Conservation (phyloP, 2,797 vertebrate species). For the Alcedo atthis region DNA sequence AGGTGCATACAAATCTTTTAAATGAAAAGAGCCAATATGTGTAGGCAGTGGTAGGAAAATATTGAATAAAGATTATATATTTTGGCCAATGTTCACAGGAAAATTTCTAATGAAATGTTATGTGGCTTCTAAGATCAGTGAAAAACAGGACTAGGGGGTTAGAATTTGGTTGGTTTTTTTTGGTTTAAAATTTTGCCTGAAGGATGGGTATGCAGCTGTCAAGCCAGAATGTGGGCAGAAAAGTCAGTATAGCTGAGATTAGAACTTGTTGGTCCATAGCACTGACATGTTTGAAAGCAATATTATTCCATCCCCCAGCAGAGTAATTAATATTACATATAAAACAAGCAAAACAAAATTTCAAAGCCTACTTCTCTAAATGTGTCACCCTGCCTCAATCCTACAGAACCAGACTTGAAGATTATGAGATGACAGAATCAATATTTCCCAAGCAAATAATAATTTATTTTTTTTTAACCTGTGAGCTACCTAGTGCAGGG, state of each 20-base stretch:
- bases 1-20: constrained; percentile 16
- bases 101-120: neutral
- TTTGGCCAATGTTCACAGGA: neutral
- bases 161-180: neutral
- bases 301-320: neutral
- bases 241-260: neutral
- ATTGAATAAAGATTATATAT: neutral
- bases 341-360: neutral
- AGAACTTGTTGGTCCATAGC: neutral
- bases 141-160: neutral
- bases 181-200: neutral
- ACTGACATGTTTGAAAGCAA: neutral
- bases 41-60: neutral
- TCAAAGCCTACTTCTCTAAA: neutral
- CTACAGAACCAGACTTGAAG: neutral
- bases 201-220: neutral
- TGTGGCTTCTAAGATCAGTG: neutral
- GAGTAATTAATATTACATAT: neutral
- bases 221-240: neutral
- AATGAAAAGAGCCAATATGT: neutral
- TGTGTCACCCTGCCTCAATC: accelerated
- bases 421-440: neutral
- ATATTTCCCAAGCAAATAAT: neutral
- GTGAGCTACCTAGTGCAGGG: neutral
- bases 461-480: neutral